Conservation (phyloP, 2,888 invertebrate genomes). For the Amiota mariae region DNA sequence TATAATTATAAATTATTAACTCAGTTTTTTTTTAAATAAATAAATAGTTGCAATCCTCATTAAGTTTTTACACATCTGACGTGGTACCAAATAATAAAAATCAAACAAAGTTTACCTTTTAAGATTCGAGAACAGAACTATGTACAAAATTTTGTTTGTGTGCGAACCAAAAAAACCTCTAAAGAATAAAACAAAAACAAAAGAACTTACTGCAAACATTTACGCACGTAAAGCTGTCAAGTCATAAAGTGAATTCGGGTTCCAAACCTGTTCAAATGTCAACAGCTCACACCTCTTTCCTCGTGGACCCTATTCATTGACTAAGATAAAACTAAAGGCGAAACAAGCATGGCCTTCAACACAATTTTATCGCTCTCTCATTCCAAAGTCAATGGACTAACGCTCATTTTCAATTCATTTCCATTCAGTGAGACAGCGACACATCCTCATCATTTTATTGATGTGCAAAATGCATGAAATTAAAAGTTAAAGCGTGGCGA, state of each 20-base stretch:
- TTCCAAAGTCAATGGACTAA: neutral
- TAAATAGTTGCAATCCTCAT: too few relatives aligned
- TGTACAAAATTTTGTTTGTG: neutral
- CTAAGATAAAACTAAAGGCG: too few relatives aligned
- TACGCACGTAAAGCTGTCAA: constrained; percentile 24
- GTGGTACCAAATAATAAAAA: too few relatives aligned
- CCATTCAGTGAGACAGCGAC: neutral
- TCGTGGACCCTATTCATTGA: neutral
- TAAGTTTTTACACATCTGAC: too few relatives aligned
- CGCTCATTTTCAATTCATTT: neutral
- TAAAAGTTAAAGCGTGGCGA: constrained; percentile 59
- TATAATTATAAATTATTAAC: too few relatives aligned
- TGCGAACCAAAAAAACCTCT: neutral
- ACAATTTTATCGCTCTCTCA: neutral
- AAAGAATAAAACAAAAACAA: neutral
- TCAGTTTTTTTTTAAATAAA: too few relatives aligned
- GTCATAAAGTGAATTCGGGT: constrained; percentile 27
- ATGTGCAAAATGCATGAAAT: constrained; percentile 70
- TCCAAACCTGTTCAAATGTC: neutral
- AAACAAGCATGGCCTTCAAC: neutral
- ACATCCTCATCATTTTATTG: constrained; percentile 52
- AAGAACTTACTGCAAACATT: constrained; percentile 25
- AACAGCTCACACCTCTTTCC: neutral
- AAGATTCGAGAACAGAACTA: neutral
- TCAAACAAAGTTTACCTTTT: too few relatives aligned